phyloP scores from a whole-genome alignment of 1,140 invertebrate species.

The Drosophila triauraria region DNA sequence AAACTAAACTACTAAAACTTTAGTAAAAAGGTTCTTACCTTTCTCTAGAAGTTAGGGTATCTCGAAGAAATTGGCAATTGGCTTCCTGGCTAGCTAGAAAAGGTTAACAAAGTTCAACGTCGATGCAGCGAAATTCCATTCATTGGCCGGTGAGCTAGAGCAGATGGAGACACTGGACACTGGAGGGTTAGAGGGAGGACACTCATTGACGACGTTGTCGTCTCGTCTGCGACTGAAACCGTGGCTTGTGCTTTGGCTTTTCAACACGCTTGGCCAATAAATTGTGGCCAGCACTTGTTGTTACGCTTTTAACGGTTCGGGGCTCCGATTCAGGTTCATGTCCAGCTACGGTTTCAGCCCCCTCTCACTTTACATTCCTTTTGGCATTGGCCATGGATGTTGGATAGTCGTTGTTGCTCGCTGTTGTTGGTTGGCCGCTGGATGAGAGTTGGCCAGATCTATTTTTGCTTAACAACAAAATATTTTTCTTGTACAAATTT shows the following conservation, averaged over 20 bases:
- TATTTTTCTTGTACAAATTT: constrained; percentile 73
- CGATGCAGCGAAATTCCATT: constrained; percentile 70
- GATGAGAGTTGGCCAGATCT: constrained; percentile 58
- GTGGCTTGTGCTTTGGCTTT: constrained; percentile 64
- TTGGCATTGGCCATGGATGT: constrained; percentile 61
- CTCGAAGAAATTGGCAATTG: constrained; percentile 55
- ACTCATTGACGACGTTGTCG: constrained; percentile 72
- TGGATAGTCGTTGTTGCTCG: constrained; percentile 1
- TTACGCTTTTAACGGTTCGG: constrained; percentile 77
- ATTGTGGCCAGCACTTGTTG: constrained; percentile 80
- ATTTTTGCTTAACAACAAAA: constrained; percentile 82
- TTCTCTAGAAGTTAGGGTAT: constrained; percentile 43
- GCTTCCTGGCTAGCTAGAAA: constrained; percentile 72
- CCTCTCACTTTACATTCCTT: constrained; percentile 79
- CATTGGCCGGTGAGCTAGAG: constrained; percentile 53
- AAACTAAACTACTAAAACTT: too few species aligned
- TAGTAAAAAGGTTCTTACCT: background rate
- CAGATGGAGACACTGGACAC: constrained; percentile 16
- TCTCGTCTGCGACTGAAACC: constrained; percentile 42
- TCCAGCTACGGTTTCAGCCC: constrained; percentile 42
- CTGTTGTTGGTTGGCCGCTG: background rate
- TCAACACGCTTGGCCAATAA: constrained; percentile 82
- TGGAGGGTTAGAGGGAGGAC: constrained; percentile 1
- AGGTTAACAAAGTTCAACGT: constrained; percentile 76
- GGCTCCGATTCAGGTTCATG: constrained; percentile 46